Conservation (phyloP, 2,797 vertebrate species). For the Alosa sapidissima region DNA sequence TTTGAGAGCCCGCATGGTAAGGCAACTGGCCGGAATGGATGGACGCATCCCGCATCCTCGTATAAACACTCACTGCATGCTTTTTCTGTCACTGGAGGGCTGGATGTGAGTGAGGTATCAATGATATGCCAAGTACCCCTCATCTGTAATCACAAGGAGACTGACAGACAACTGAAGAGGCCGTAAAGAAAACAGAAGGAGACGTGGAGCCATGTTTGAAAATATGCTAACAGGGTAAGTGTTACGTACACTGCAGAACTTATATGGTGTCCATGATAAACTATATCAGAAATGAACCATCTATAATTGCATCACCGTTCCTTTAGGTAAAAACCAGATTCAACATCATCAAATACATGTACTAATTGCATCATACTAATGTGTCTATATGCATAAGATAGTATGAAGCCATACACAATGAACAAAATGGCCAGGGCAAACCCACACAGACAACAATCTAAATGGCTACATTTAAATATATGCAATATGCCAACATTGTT, state of each 20-base stretch:
- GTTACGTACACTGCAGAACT: background rate
- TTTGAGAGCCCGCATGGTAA: background rate
- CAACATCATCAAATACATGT: background rate
- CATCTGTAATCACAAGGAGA: background rate
- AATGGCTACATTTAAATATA: background rate
- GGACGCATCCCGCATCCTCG: background rate
- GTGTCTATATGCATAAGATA: background rate
- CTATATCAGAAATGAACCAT: background rate
- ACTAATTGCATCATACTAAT: background rate
- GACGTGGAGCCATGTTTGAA: background rate
- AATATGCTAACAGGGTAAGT: background rate
- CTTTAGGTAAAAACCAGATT: background rate
- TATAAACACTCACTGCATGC: background rate
- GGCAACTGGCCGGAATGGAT: conserved; percentile 15
- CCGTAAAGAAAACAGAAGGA: background rate
- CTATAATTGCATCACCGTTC: background rate
- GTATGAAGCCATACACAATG: background rate
- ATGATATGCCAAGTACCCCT: background rate
- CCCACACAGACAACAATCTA: background rate
- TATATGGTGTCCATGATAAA: background rate
- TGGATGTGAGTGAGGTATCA: conserved; percentile 4
- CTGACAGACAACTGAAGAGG: background rate
- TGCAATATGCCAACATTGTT: background rate
- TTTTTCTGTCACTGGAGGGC: background rate
- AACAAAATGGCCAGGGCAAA: background rate